Evolutionary conservation across 2,797 vertebrate genomes (phyloP), one percentile per base, ranked within the genome.

Genomic region (Selene dorsalis): DNA sequence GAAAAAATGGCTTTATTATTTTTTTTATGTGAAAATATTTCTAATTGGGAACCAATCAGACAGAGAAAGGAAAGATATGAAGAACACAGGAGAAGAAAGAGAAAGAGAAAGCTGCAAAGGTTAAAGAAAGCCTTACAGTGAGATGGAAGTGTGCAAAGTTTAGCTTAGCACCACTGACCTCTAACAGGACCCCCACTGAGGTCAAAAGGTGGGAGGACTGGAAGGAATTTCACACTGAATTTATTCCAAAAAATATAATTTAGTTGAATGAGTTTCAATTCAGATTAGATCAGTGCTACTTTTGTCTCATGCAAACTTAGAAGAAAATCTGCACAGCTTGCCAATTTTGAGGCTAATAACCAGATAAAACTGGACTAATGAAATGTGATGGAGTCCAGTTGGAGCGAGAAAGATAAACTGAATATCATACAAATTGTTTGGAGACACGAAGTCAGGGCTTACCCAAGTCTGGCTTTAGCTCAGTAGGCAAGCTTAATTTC

Each of bases 401-500:
- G 35, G 53, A 84, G 81, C 75, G 82, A 86, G 48, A 75, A 72
- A 79, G 58, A 61, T 78, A 86, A 63, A 83, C 74, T 89, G 78
- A 82, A 91, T 88, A 88, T 91, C 81, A 88, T 75, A 91, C 69
- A 92, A 82, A 79, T 80, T 87, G 79, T 87, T 92, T 93, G 89
- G 90, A 90, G 92, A 91, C 93, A 93, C 93, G 77, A 93, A 95
- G 93, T 95, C 91, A 90, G 94, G 93, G 95, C 97, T 98, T 98
- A 99, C 98, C 98, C 96, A 99, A 95, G 94, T 99, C 98, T 95
- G 98, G 97, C 96, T 99, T 99, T 96, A 99, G 96, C 94, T 99
- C 98, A 96, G 98, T 99, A 96, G 98, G 98, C 96, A 99, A 98
- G 96, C 98, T 99, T 97, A 99, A 97, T 96, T 99, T 99, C 95